A percentile compares a stretch with the other conserved stretches of the same genome.
phyloP scores from a whole-genome alignment of 2,797 vertebrate species.

The Aeoliscus strigatus region DNA sequence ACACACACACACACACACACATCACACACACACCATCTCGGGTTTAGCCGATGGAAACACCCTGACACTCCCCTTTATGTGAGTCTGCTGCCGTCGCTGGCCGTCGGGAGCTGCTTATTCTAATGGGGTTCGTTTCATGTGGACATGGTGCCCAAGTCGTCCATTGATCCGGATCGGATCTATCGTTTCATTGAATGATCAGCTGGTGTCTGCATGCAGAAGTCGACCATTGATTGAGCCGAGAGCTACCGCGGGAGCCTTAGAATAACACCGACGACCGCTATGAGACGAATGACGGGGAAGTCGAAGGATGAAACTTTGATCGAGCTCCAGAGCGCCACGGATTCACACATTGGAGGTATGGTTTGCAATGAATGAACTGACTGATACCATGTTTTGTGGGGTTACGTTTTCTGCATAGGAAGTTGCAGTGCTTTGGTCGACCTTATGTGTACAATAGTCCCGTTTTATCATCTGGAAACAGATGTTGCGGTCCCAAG shows the following conservation, averaged over 20 bases:
- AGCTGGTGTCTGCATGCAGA: not conserved
- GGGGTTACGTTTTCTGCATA: no score
- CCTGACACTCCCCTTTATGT: slow-evolving; percentile 54
- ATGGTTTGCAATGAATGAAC: slow-evolving; percentile 3
- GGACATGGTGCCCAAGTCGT: slow-evolving; percentile 1
- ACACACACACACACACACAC: not conserved
- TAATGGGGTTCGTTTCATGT: not conserved
- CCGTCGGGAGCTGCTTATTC: slow-evolving; percentile 4
- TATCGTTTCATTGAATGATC: slow-evolving; percentile 6
- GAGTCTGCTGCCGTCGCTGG: slow-evolving; percentile 5
- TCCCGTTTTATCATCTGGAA: no score
- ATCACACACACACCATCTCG: not conserved
- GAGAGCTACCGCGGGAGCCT: not conserved
- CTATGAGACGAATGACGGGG: slow-evolving; percentile 75
- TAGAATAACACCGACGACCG: slow-evolving; percentile 16
- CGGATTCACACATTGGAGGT: slow-evolving; percentile 67
- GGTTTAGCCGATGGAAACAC: slow-evolving; percentile 35
- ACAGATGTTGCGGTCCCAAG: no score
- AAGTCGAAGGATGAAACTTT: slow-evolving; percentile 74
- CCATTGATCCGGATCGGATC: slow-evolving; percentile 1
- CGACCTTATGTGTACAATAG: no score
- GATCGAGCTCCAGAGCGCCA: slow-evolving; percentile 70
- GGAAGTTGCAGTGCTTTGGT: no score
- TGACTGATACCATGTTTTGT: not conserved
- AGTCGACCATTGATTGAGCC: slow-evolving; percentile 5